Evolutionary conservation across 2,888 invertebrate species (phyloP), one percentile per base, ranked within the genome.

Genomic region (Leptura quadrifasciata): DNA sequence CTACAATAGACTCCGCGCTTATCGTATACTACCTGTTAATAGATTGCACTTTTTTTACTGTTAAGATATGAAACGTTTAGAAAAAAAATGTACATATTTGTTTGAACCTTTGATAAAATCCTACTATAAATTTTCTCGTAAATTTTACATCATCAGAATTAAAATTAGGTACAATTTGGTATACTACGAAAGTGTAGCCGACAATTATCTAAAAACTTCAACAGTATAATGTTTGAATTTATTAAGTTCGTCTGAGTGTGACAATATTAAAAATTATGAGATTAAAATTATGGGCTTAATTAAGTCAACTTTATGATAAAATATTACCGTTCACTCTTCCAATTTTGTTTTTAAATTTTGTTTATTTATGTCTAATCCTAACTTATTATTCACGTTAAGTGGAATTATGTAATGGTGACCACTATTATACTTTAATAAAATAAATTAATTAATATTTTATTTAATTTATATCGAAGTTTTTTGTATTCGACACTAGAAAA

Each of bases 391-490:
- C 31, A 31, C n/a, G 17, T 61, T 6, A 61, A 31, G 5, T 17
- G 60, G 15, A 27, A 61, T 61, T 31, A 17, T 61, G 6, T 61
- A 10, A 27, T n/a, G 39, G 60, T 31, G 10, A 31, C 60, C 15
- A 61, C 60, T 17, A 58, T 31, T 27, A 17, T 61, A 27, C 9
- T n/a, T 31, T 10, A 61, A 61, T n/a, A 31, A n/a, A 61, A 61
- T 61, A 31, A 61, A 61, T 61, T 31, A 31, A 61, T 17, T 61
- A 21, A 60, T 27, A 24, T 61, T 27, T 31, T n/a, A 61, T 61
- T 61, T 31, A 31, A 24, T 24, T 58, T 31, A 61, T 31, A n/a
- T 27, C n/a, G 10, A n/a, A 15, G 47, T n/a, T 47, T 47, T n/a
- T 47, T 47, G 47, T 17, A 47, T 47, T 47, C 47, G 15, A 15